Base-by-base conservation (phyloP, 2,888 invertebrate species). In the Synergus itoensis region DNA sequence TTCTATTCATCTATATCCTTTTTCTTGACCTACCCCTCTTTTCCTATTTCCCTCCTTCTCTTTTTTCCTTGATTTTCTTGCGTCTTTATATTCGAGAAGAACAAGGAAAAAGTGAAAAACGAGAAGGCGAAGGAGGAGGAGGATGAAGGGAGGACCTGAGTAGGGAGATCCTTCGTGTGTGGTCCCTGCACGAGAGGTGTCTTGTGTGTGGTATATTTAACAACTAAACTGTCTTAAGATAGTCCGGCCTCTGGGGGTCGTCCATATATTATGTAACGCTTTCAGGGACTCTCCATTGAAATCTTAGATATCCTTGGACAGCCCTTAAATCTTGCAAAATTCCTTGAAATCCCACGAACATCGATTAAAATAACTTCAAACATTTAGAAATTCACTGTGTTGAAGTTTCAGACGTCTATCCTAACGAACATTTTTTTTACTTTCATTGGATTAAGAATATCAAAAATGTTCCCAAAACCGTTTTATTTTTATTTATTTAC, bases 181-280 rank as follows among this genome's bases (percentile, higher is more conserved):
- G 92, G 92, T 91, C 91, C 87, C 80, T 80, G 77, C 83, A 85
- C 85, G 84, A 84, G 88, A 91, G 91, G 92, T 92, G 92, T 91
- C 92, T 91, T 90, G 91, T 92, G 92, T 92, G 92, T 92, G 92
- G 92, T 85, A 89, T 86, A 87, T 87, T 86, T 88, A 86, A 90
- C 88, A 86, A 87, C 88, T 86, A 89, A 86, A 91, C 88, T 90
- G 88, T 90, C 87, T 87, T 86, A 86, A 88, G 85, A 82, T 84
- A 85, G 86, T 86, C 82, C 80, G 82, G 84, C 83, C 87, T 85
- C 85, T 84, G 81, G 36, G 36, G 36, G 36, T 36, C 36, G 36
- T 36, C 36, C 36, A 36, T 36, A 36, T 36, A 36, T 36, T 36
- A 36, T 36, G 36, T 36, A 36, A 36, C 5, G 36, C 36, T 36